These are phyloP conservation scores for Gastrophryne carolinensis DNA, from an alignment of 2,797 vertebrate species.

Conservation along the genomic window DNA sequence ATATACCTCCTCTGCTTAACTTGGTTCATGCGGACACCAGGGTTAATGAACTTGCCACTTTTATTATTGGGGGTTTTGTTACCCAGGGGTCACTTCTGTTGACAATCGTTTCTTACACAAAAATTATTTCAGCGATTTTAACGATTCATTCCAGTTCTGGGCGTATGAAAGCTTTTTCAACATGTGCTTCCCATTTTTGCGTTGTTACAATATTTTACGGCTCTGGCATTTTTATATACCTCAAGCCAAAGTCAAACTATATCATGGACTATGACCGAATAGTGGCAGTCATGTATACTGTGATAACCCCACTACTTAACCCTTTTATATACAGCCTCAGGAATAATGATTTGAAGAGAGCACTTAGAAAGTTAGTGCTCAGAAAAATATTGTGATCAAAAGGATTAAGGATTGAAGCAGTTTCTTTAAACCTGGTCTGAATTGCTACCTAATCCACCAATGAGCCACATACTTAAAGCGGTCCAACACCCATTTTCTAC, in stretches of 20 bases:
- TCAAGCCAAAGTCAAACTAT: slow-evolving; percentile 36
- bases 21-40: slow-evolving; percentile 7
- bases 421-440: too few relatives aligned
- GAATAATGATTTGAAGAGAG: slow-evolving; percentile 22
- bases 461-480: too few relatives aligned
- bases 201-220: slow-evolving; percentile 35
- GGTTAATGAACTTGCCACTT: slow-evolving; percentile 21
- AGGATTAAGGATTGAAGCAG: too few relatives aligned
- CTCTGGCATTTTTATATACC: slow-evolving; percentile 38
- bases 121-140: slow-evolving; percentile 15
- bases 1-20: slow-evolving; percentile 31
- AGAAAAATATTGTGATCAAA: too few relatives aligned
- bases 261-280: slow-evolving; percentile 25
- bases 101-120: slow-evolving; percentile 4
- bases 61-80: slow-evolving; percentile 25
- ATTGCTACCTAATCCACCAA: too few relatives aligned
- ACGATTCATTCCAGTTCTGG: slow-evolving; percentile 19
- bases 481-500: too few relatives aligned
- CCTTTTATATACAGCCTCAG: slow-evolving; percentile 38
- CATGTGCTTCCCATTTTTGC: slow-evolving; percentile 26
- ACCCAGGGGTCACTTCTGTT: slow-evolving; percentile 21
- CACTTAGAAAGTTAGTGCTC: background rate
- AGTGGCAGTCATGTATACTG: slow-evolving; percentile 36
- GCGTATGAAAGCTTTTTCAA: slow-evolving; percentile 20
- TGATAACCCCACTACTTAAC: slow-evolving; percentile 25